Evolutionary conservation across 2,113 vertebrate genomes (phyloP).

Genomic region (Epinephelus cyanopodus): DNA sequence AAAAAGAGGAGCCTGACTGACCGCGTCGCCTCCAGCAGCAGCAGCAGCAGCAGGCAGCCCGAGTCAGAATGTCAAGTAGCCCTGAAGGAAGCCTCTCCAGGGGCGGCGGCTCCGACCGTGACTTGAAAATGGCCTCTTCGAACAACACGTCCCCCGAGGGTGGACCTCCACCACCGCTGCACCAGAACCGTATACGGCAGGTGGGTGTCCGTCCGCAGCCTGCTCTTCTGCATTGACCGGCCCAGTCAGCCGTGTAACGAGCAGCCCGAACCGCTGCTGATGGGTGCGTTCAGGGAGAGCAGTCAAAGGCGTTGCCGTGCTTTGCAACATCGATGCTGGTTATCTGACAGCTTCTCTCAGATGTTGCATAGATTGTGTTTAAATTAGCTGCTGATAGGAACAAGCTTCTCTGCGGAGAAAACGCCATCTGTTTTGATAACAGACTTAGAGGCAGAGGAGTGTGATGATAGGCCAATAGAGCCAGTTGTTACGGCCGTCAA

Average conservation of each 20-base stretch:
- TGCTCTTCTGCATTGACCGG: slow-evolving; percentile 39
- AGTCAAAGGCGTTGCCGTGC: slow-evolving; percentile 78
- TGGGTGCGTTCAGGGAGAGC: slow-evolving; percentile 35
- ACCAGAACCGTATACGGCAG: slow-evolving; percentile 85
- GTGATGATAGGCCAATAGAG: slow-evolving; percentile 10
- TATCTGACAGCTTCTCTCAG: neutral
- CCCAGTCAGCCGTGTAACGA: slow-evolving; percentile 52
- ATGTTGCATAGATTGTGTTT: slow-evolving; percentile 3
- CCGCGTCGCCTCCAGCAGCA: slow-evolving; percentile 42
- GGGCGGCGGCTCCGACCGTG: slow-evolving; percentile 81
- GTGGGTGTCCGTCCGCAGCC: slow-evolving; percentile 76
- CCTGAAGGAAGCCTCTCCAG: slow-evolving; percentile 77
- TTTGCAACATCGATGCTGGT: slow-evolving; percentile 19
- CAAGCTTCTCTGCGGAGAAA: neutral
- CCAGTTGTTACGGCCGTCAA: slow-evolving; percentile 42
- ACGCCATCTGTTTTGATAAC: slow-evolving; percentile 35
- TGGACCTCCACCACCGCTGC: slow-evolving; percentile 75
- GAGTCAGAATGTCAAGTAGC: slow-evolving; percentile 79
- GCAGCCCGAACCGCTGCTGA: slow-evolving; percentile 39
- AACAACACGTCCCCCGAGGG: slow-evolving; percentile 81
- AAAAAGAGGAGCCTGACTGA: slow-evolving; percentile 32
- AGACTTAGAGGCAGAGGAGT: neutral
- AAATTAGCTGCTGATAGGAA: slow-evolving; percentile 9
- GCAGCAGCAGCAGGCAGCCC: slow-evolving; percentile 34
- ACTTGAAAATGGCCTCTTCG: slow-evolving; percentile 83